phyloP scores from a whole-genome alignment of 2,113 vertebrate genomes.

The Xenopus borealis region DNA sequence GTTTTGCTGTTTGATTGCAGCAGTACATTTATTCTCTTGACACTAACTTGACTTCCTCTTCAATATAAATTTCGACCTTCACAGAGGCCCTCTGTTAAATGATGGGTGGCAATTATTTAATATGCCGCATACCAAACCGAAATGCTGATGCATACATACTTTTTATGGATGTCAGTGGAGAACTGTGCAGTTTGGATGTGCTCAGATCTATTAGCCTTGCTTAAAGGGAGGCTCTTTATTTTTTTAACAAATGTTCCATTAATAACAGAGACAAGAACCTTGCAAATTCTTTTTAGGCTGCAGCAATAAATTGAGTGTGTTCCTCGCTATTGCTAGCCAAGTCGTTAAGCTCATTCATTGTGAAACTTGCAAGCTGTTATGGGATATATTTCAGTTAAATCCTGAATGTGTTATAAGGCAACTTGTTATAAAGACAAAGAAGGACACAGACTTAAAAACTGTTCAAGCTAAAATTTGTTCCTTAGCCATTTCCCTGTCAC shows the following conservation, averaged over 20 bases:
- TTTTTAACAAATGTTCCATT: conserved; percentile 22
- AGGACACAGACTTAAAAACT: conserved; percentile 26
- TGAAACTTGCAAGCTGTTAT: conserved; percentile 24
- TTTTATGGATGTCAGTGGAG: conserved; percentile 31
- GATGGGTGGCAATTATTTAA: conserved; percentile 31
- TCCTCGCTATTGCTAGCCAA: conserved; percentile 25
- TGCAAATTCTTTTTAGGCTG: conserved; percentile 27
- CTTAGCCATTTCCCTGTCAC: not conserved
- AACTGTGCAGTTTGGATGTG: conserved; percentile 23
- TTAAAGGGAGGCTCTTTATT: conserved; percentile 25
- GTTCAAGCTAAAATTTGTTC: conserved; percentile 28
- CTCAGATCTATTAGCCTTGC: conserved; percentile 36
- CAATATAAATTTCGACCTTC: conserved; percentile 34
- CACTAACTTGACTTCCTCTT: conserved; percentile 12
- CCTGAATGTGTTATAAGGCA: conserved; percentile 30
- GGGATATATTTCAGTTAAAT: conserved; percentile 30
- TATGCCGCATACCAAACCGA: conserved; percentile 28
- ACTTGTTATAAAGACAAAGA: conserved; percentile 33
- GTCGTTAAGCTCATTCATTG: conserved; percentile 44
- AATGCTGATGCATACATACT: conserved; percentile 41
- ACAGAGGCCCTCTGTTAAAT: conserved; percentile 33
- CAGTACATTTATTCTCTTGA: conserved; percentile 7
- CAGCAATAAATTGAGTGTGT: conserved; percentile 25
- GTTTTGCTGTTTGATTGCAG: conserved; percentile 1
- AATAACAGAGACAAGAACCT: conserved; percentile 32